Evolutionary conservation across 1,140 invertebrate genomes (phyloP).

Genomic region (Conopomorpha cramerella): DNA sequence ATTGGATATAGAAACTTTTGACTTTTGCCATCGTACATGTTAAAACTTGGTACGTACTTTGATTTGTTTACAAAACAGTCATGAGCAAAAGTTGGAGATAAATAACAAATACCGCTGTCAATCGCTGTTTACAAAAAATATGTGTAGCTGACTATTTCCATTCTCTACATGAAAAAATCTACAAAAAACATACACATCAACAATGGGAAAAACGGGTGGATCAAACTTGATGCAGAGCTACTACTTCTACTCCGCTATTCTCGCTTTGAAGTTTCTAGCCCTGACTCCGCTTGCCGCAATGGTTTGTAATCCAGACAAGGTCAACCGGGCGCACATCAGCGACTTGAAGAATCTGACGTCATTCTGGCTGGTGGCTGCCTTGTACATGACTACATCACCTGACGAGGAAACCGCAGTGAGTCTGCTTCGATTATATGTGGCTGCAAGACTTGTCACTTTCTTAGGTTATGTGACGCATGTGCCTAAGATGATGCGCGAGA

Average conservation of each 20-base stretch:
- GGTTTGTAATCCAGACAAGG: conserved; percentile 16
- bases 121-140: too few relatives aligned
- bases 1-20: too few relatives aligned
- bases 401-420: conserved; percentile 11
- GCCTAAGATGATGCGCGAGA: conserved; percentile 10
- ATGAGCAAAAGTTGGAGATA: too few relatives aligned
- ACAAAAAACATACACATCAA: too few relatives aligned
- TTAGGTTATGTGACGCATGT: conserved; percentile 13
- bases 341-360: conserved; percentile 28
- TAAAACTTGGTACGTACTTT: too few relatives aligned
- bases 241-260: conserved; percentile 22
- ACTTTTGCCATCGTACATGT: too few relatives aligned
- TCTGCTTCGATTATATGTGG: conserved; percentile 16
- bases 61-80: too few relatives aligned
- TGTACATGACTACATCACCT: conserved; percentile 28
- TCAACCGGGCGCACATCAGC: conserved; percentile 22
- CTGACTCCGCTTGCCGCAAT: conserved; percentile 17
- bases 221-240: conserved; percentile 19
- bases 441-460: conserved; percentile 16
- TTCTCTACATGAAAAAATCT: too few relatives aligned
- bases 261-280: conserved; percentile 23
- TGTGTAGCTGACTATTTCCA: too few relatives aligned
- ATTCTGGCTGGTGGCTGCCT: conserved; percentile 26
- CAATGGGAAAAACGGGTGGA: too few relatives aligned
- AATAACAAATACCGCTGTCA: too few relatives aligned